Percentiles rank a stretch among this genome's conserved stretches.
Evolutionary conservation across 2,888 invertebrate species (phyloP).

Genomic region (Scaptomyza polygonia): DNA sequence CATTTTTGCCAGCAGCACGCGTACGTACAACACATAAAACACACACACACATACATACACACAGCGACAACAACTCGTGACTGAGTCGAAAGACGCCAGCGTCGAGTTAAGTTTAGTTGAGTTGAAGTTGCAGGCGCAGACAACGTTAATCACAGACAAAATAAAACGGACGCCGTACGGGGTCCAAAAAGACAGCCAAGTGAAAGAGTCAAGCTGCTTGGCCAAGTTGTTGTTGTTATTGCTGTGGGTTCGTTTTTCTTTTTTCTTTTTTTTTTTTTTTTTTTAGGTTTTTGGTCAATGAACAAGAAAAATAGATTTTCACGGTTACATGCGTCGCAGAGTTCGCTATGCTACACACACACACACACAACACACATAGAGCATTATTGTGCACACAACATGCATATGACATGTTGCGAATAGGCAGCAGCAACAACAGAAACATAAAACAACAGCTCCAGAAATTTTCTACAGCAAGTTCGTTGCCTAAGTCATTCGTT

Average conservation of each 20-base stretch:
- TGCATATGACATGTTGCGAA: constrained; percentile 57
- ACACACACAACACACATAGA: constrained; percentile 18
- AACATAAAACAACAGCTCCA: constrained; percentile 4
- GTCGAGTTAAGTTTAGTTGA: constrained; percentile 20
- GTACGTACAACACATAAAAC: constrained; percentile 47
- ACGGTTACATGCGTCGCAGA: constrained; percentile 75
- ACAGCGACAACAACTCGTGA: constrained; percentile 62
- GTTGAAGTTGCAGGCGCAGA: constrained; percentile 28
- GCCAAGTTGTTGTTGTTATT: constrained; percentile 35
- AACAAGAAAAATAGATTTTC: constrained; percentile 79
- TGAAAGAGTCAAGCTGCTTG: constrained; percentile 59
- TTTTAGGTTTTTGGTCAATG: constrained; percentile 73
- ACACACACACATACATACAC: constrained; percentile 28
- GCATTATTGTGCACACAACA: constrained; percentile 28
- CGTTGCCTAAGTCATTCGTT: constrained; percentile 60
- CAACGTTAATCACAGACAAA: constrained; percentile 72
- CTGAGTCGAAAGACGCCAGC: constrained; percentile 57
- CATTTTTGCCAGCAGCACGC: constrained; percentile 65
- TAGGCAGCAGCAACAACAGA: constrained; percentile 22
- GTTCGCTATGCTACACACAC: constrained; percentile 22
- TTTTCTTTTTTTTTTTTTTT: constrained; percentile 6
- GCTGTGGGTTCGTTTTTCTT: constrained; percentile 2
- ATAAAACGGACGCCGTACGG: constrained; percentile 39
- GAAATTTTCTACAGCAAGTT: constrained; percentile 46
- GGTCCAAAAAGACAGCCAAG: constrained; percentile 37